phyloP scores from a whole-genome alignment of 2,797 vertebrate species.

The Pseudotriccus pelzelni region DNA sequence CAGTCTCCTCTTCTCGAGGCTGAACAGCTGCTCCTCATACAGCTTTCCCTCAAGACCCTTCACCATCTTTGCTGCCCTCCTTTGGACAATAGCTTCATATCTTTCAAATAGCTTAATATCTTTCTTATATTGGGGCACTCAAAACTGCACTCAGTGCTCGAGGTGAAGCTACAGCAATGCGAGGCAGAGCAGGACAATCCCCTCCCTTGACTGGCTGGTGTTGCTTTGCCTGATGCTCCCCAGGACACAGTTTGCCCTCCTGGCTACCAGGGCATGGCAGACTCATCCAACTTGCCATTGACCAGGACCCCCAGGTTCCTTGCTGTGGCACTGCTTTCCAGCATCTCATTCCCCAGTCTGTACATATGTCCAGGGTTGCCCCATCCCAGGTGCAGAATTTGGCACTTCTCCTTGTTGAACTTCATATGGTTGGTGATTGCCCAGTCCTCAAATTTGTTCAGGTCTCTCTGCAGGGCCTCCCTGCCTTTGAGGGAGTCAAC shows the following conservation, averaged over 20 bases:
- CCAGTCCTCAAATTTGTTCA: not conserved
- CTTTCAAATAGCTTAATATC: not conserved
- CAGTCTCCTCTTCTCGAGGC: not conserved
- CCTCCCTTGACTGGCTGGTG: rapidly evolving
- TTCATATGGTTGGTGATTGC: not conserved
- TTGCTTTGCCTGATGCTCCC: not conserved
- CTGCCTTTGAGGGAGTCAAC: not conserved
- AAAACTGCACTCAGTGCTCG: not conserved
- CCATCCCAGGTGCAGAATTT: not conserved
- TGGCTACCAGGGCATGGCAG: not conserved
- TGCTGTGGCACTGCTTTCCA: not conserved
- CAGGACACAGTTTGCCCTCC: not conserved
- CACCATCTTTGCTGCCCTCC: not conserved
- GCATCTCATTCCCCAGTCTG: not conserved
- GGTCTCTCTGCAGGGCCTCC: not conserved
- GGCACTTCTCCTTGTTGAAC: not conserved
- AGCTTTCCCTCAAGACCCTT: not conserved
- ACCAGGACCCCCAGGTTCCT: not conserved
- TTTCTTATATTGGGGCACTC: no score
- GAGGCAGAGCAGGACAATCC: not conserved
- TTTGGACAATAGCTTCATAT: not conserved
- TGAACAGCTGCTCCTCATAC: not conserved
- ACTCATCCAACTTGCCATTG: not conserved
- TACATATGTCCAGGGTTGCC: not conserved
- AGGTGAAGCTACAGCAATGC: not conserved